phyloP scores from a whole-genome alignment of 2,113 vertebrate species.

The Ciconia boyciana region DNA sequence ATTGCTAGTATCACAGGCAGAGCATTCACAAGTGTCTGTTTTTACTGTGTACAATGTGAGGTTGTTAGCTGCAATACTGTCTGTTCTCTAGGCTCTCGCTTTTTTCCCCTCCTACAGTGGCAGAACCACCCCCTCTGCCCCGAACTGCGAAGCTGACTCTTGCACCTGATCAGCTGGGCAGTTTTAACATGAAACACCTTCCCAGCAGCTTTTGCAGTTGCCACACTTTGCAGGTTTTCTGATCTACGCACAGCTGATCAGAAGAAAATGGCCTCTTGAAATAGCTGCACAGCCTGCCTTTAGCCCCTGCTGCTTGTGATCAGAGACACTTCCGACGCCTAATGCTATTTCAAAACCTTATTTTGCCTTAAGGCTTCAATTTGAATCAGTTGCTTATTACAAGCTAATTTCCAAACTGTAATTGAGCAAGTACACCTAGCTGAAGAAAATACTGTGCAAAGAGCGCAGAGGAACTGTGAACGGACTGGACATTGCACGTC shows the following conservation, averaged over 20 bases:
- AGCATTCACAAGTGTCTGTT: not conserved
- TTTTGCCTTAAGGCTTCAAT: not conserved
- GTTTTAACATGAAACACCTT: rapidly evolving
- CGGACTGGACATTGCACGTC: rapidly evolving
- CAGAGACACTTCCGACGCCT: rapidly evolving
- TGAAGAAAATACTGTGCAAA: rapidly evolving
- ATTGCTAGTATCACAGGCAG: not conserved
- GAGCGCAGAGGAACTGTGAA: not conserved
- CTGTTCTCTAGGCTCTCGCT: not conserved
- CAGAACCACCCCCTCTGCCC: not conserved
- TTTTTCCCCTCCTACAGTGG: not conserved
- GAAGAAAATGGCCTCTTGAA: not conserved
- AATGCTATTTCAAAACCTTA: rapidly evolving
- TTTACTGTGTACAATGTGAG: rapidly evolving
- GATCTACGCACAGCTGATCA: rapidly evolving
- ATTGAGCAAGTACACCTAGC: rapidly evolving
- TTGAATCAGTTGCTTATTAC: rapidly evolving
- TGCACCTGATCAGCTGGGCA: rapidly evolving
- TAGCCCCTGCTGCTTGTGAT: rapidly evolving
- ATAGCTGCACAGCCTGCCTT: rapidly evolving
- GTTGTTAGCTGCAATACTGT: not conserved
- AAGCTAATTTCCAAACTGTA: rapidly evolving
- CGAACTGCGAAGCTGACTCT: rapidly evolving
- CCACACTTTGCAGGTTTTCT: no score
- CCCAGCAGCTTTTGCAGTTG: not conserved